A percentile compares a stretch with the other conserved stretches of the same genome.
phyloP scores from a whole-genome alignment of 1,140 invertebrate genomes.

The Papilio machaon region DNA sequence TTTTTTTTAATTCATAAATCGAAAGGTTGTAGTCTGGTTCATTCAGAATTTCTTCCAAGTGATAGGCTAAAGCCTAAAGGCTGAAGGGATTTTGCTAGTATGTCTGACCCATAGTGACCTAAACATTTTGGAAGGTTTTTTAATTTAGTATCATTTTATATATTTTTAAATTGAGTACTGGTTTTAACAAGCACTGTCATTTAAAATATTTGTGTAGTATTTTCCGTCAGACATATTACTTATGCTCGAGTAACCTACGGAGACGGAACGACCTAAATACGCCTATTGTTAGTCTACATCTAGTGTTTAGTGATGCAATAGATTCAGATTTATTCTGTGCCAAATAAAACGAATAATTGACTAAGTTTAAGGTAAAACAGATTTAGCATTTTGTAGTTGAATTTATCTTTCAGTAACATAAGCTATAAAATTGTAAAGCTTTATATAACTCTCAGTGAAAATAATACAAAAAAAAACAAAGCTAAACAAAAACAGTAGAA shows the following conservation, averaged over 20 bases:
- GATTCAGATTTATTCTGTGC: conserved; percentile 5
- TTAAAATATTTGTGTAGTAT: neutral
- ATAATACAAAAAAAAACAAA: conserved; percentile 12
- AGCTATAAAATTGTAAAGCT: neutral
- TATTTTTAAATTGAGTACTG: neutral
- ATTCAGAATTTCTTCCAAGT: neutral
- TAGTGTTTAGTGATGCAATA: conserved; percentile 10
- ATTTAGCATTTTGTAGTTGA: neutral
- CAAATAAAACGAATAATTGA: neutral
- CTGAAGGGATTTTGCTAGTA: no score
- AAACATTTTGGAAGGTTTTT: no score
- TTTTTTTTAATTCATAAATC: neutral
- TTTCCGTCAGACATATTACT: conserved; percentile 2
- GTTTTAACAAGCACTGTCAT: neutral
- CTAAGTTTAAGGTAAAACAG: neutral
- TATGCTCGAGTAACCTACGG: neutral
- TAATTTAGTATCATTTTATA: no score
- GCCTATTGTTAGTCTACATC: conserved; percentile 7
- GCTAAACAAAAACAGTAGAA: conserved; percentile 26
- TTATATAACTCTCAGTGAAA: neutral
- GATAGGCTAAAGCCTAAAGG: no score
- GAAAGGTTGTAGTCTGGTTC: neutral
- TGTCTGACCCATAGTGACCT: no score
- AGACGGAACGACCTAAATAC: conserved; percentile 5
- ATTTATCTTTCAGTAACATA: neutral